phyloP scores from a whole-genome alignment of 2,113 vertebrate genomes.

The Baryphthengus martii region DNA sequence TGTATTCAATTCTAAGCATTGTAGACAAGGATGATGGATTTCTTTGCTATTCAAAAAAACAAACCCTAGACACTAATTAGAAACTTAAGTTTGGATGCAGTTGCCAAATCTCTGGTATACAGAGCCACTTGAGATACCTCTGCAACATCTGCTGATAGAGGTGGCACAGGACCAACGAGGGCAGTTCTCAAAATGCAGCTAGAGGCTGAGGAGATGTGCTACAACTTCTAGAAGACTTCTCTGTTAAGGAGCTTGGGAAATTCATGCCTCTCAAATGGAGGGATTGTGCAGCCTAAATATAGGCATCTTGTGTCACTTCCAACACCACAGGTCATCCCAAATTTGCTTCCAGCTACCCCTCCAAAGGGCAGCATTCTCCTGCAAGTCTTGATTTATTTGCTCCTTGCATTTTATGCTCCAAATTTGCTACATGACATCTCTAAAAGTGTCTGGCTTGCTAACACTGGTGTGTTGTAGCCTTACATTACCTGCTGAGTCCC shows the following conservation, averaged over 20 bases:
- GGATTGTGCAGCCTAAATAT: not conserved
- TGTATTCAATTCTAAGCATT: not conserved
- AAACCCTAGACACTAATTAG: not conserved
- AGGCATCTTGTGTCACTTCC: not conserved
- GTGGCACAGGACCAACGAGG: accelerated
- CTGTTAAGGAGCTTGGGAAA: not conserved
- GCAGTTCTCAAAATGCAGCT: not conserved
- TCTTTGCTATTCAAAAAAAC: not conserved
- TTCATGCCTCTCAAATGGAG: not conserved
- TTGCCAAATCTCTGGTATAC: not conserved
- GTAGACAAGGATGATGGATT: not conserved
- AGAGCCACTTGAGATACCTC: not conserved
- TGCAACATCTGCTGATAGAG: not conserved
- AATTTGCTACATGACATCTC: not conserved
- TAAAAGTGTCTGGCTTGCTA: not conserved
- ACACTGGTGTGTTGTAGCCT: not conserved
- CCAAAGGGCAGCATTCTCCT: not conserved
- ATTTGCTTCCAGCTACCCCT: not conserved
- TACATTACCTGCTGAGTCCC: not conserved
- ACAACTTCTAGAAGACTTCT: not conserved
- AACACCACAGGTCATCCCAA: not conserved
- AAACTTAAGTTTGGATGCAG: not conserved
- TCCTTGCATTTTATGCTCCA: not conserved
- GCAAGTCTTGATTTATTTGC: not conserved
- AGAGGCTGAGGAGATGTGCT: not conserved